Evolutionary conservation across 2,797 vertebrate species (phyloP).

Genomic region (Chloroceryle amazona): DNA sequence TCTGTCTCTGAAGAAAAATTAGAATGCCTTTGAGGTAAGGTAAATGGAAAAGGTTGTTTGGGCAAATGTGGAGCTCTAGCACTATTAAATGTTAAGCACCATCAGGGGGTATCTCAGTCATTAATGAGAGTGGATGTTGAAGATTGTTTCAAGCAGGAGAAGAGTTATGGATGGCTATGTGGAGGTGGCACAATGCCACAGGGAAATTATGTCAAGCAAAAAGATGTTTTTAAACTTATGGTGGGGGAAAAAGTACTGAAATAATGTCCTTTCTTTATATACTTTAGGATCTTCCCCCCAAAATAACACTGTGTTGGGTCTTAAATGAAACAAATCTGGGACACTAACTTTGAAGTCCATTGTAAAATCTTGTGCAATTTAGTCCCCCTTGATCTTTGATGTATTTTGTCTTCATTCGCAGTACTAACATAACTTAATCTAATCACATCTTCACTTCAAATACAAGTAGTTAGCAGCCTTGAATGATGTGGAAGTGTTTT

Average conservation of each 20-base stretch:
- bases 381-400: neutral
- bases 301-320: neutral
- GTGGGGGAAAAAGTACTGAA: conserved; percentile 36
- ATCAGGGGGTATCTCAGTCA: conserved; percentile 92
- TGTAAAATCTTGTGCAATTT: neutral
- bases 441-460: neutral
- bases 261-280: neutral
- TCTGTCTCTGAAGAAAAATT: conserved; percentile 99
- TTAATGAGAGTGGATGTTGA: conserved; percentile 86
- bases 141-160: conserved; percentile 85
- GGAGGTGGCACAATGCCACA: conserved; percentile 78
- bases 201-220: conserved; percentile 83
- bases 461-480: neutral
- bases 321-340: neutral
- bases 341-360: neutral
- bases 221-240: conserved; percentile 75
- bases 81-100: conserved; percentile 94
- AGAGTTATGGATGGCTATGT: conserved; percentile 81
- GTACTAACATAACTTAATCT: neutral
- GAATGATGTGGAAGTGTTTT: conserved; percentile 45
- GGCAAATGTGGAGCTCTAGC: conserved; percentile 88
- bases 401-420: neutral
- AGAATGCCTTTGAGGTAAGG: conserved; percentile 94
- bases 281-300: neutral
- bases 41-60: conserved; percentile 96